Conservation (phyloP, 1,140 invertebrate species). For the Trichonephila inaurata region DNA sequence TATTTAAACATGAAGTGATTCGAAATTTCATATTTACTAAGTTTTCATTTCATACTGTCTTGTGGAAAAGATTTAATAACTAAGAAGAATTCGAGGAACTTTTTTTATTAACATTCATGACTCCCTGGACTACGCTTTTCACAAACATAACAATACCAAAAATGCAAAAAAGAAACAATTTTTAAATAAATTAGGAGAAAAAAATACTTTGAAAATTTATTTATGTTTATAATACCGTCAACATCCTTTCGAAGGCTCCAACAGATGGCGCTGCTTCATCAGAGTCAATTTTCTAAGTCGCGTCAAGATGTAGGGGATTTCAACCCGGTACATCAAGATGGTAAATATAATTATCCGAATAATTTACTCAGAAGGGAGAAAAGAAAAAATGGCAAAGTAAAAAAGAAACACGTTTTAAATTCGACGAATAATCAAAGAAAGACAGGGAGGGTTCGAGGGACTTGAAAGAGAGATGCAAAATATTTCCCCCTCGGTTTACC, state of each 20-base stretch:
- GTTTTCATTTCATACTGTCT: too few relatives aligned
- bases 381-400: neutral
- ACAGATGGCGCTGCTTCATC: slow-evolving; percentile 42
- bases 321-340: slow-evolving; percentile 8
- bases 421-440: slow-evolving; percentile 18
- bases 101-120: too few relatives aligned
- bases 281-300: neutral
- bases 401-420: slow-evolving; percentile 37
- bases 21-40: too few relatives aligned
- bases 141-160: too few relatives aligned
- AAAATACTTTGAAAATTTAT: too few relatives aligned
- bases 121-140: too few relatives aligned
- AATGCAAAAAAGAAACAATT: too few relatives aligned
- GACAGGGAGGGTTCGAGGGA: neutral
- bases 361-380: slow-evolving; percentile 24
- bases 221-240: neutral
- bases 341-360: slow-evolving; percentile 53
- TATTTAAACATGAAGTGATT: too few relatives aligned
- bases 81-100: too few relatives aligned
- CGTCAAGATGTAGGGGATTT: neutral
- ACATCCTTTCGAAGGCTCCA: neutral
- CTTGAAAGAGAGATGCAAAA: slow-evolving; percentile 16
- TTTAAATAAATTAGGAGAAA: too few relatives aligned
- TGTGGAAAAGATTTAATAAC: too few relatives aligned
- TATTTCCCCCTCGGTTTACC: slow-evolving; percentile 43